Evolutionary conservation across 2,113 vertebrate species (phyloP).

Genomic region (Vanacampus margaritifer): DNA sequence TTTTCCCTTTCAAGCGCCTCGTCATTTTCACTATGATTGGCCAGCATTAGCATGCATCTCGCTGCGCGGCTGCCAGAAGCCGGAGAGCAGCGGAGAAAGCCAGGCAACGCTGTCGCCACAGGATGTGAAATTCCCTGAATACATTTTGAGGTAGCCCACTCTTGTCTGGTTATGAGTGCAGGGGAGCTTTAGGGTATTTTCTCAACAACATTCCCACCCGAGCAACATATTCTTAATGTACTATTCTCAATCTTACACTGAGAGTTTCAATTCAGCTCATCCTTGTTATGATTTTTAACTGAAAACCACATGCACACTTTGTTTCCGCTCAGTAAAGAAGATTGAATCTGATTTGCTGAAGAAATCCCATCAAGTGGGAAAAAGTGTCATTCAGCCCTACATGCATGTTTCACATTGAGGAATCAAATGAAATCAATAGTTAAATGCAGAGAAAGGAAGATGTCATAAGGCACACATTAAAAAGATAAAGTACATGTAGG

Average conservation of each 20-base stretch:
- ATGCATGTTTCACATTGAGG: neutral
- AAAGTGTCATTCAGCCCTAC: neutral
- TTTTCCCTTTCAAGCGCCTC: neutral
- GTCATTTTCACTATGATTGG: neutral
- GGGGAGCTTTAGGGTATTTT: conserved; percentile 50
- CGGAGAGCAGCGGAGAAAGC: conserved; percentile 20
- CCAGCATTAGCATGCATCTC: neutral
- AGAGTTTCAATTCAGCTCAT: neutral
- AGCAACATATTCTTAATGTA: neutral
- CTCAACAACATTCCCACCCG: neutral
- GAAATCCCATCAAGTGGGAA: neutral
- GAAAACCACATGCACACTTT: neutral
- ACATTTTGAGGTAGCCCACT: conserved; percentile 56
- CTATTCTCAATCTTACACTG: neutral
- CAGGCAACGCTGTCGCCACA: conserved; percentile 29
- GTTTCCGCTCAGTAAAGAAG: neutral
- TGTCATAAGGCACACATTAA: neutral
- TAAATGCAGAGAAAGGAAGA: neutral
- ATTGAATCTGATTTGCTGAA: neutral
- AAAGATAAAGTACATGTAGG: neutral
- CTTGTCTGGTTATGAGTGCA: conserved; percentile 50
- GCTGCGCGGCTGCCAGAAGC: conserved; percentile 11
- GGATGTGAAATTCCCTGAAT: conserved; percentile 63
- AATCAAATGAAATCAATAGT: neutral
- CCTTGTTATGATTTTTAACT: neutral